Evolutionary conservation across 2,888 invertebrate species (phyloP), one percentile per base, ranked within the genome.

Genomic region (Clistopyga incitator): DNA sequence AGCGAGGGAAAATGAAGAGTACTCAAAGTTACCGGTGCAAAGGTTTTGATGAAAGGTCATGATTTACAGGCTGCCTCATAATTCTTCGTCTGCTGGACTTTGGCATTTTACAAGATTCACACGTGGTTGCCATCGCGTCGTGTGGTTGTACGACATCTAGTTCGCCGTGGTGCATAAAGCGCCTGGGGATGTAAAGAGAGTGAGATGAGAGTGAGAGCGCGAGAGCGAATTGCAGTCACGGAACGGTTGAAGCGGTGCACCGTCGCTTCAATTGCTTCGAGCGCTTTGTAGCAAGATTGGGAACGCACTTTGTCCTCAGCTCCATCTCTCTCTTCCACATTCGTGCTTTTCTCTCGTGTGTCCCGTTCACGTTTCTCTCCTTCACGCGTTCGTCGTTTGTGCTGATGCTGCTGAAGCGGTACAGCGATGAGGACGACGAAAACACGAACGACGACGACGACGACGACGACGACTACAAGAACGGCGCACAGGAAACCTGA

Each of bases 271-370:
- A 84, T 81, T 84, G 84, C 84, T 84, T 84, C 81, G 61, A 86
- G 86, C 85, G 86, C 86, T 86, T 86, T 86, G 85, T 85, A 85
- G 83, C 81, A 70, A 83, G 83, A 86, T 86, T 86, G 86, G 85
- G 83, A 85, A 86, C 85, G 85, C 86, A 85, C 85, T 86, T 86
- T 86, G 84, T 86, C 71, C 81, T 72, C 34, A 59, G 50, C 50
- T 50, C 34, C 68, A 23, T 61, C 52, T 67, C 82, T 76, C 74
- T 67, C 65, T n/a, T n/a, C 67, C 72, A 67, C 71, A 72, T 65
- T 67, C 68, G 25, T 56, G 29, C 50, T 54, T 54, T 65, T 70
- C 47, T 11, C 38, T 65, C 64, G 38, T 45, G 61, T 52, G 18
- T 20, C 42, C 23, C 70, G 52, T 34, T 59, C 45, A 23, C 81